Evolutionary conservation across 2,888 invertebrate species (phyloP).

Genomic region (Dendrolimus houi): DNA sequence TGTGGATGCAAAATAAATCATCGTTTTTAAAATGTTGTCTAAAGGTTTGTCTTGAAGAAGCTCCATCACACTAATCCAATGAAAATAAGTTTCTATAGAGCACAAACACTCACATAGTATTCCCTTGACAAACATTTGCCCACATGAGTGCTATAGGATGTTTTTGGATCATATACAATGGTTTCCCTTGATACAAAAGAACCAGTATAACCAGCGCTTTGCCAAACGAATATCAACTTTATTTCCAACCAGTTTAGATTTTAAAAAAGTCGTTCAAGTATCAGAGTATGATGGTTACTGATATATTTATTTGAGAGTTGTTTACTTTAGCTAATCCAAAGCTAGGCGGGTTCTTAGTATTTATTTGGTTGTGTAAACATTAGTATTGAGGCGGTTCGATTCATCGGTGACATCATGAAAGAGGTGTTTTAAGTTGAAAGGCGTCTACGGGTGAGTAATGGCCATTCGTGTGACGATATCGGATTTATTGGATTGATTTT

Average conservation of each 20-base stretch:
- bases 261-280: background rate
- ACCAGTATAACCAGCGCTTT: slow-evolving; percentile 13
- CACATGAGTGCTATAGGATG: slow-evolving; percentile 52
- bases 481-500: too few species aligned
- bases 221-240: slow-evolving; percentile 13
- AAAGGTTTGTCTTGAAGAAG: too few species aligned
- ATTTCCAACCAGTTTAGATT: background rate
- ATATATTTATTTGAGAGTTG: slow-evolving; percentile 24
- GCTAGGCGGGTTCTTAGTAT: slow-evolving; percentile 34
- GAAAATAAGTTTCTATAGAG: background rate
- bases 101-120: slow-evolving; percentile 1
- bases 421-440: slow-evolving; percentile 10
- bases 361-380: slow-evolving; percentile 46
- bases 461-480: too few species aligned
- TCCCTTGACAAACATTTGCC: slow-evolving; percentile 45
- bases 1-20: too few species aligned
- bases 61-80: background rate
- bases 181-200: slow-evolving; percentile 45
- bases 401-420: slow-evolving; percentile 31
- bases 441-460: slow-evolving; percentile 5
- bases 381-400: slow-evolving; percentile 24
- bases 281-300: slow-evolving; percentile 4
- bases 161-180: slow-evolving; percentile 57
- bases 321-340: slow-evolving; percentile 45
- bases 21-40: too few species aligned